Evolutionary conservation across 2,113 vertebrate genomes (phyloP).

Genomic region (Phylloscopus trochilus): DNA sequence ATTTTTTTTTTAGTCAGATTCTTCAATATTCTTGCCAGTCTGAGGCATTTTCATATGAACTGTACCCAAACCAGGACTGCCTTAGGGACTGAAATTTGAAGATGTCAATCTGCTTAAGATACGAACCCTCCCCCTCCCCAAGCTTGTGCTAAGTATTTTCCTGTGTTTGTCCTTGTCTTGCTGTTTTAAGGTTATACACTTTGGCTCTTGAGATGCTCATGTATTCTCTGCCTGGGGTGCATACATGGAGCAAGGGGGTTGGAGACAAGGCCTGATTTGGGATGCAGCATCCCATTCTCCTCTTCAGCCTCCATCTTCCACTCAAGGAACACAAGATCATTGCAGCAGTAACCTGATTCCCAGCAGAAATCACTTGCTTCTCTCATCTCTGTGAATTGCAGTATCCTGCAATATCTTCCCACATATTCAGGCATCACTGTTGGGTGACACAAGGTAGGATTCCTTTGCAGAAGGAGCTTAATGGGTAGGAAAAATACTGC

Average conservation of each 20-base stretch:
- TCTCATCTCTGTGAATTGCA: background rate
- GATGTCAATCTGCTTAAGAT: background rate
- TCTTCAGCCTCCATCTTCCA: background rate
- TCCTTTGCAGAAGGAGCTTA: background rate
- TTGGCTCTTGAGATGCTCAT: background rate
- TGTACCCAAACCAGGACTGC: background rate
- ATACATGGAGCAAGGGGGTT: background rate
- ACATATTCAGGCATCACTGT: background rate
- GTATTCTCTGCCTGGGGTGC: background rate
- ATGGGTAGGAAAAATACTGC: background rate
- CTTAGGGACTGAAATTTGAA: background rate
- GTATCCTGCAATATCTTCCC: background rate
- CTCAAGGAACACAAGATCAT: background rate
- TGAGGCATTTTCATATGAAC: background rate
- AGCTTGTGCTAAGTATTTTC: background rate
- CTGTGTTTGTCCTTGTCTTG: background rate
- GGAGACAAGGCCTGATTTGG: background rate
- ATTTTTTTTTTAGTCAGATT: background rate
- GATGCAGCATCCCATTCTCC: background rate
- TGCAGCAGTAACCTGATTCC: background rate
- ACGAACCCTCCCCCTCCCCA: background rate
- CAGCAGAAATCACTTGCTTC: background rate
- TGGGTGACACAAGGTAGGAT: background rate
- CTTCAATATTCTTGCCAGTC: background rate
- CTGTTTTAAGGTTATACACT: background rate